Evolutionary conservation across 2,888 invertebrate genomes (phyloP).

Genomic region (Magallana nippona): DNA sequence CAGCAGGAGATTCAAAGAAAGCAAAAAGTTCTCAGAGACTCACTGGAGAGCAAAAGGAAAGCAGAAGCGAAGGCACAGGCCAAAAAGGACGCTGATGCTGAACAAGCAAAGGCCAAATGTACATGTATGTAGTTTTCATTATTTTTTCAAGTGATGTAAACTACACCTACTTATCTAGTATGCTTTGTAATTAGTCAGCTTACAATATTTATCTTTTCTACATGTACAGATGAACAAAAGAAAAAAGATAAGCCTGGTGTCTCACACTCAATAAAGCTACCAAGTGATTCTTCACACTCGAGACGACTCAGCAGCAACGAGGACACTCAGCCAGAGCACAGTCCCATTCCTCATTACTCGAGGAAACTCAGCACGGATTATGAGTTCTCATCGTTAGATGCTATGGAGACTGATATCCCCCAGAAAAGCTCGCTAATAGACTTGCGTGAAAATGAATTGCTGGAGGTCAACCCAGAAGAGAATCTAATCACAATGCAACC

Average conservation of each 20-base stretch:
- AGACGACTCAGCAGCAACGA: neutral
- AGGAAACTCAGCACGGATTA: conserved; percentile 1
- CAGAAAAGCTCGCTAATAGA: neutral
- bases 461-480: neutral
- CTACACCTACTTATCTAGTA: no score
- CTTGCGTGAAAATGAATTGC: neutral
- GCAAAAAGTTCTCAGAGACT: neutral
- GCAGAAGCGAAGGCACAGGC: neutral
- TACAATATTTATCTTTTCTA: neutral
- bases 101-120: neutral
- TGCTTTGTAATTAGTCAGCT: no score
- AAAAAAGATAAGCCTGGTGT: neutral
- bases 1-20: neutral
- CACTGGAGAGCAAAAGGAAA: neutral
- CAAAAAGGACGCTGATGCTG: neutral
- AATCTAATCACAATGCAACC: neutral
- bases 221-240: conserved; percentile 8
- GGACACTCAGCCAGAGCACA: neutral
- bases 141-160: no score
- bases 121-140: neutral
- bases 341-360: neutral
- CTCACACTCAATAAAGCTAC: neutral
- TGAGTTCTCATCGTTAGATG: neutral
- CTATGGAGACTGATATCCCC: neutral
- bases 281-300: neutral